phyloP scores from a whole-genome alignment of 2,113 vertebrate genomes.

The Rynchops niger region DNA sequence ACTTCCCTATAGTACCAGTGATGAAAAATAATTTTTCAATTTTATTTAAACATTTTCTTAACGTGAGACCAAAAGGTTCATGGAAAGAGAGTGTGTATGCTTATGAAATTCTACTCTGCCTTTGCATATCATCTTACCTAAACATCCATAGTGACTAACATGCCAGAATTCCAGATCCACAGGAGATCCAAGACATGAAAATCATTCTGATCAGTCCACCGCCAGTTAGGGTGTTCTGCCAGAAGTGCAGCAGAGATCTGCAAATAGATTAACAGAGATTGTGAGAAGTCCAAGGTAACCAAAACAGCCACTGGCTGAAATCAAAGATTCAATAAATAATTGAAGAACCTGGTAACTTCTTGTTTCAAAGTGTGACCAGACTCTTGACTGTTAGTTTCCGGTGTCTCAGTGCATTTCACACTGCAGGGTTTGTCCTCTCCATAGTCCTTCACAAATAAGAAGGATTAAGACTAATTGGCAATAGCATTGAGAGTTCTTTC shows the following conservation, averaged over 20 bases:
- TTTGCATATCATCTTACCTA: too few relatives aligned
- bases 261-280: accelerated
- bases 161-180: background rate
- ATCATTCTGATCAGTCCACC: background rate
- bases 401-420: background rate
- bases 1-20: background rate
- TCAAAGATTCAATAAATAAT: background rate
- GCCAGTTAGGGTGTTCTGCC: background rate
- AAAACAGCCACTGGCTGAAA: background rate
- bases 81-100: background rate
- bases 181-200: background rate
- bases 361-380: background rate
- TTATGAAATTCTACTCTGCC: background rate
- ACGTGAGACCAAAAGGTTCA: background rate
- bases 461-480: background rate
- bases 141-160: accelerated
- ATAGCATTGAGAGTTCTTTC: background rate
- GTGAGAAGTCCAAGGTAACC: background rate
- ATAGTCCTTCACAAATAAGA: background rate
- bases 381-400: background rate
- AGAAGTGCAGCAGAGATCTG: background rate
- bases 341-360: too few relatives aligned
- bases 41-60: background rate
- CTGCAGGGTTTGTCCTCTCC: background rate
- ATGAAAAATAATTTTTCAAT: background rate